phyloP scores from a whole-genome alignment of 2,797 vertebrate genomes.

The Dermochelys coriacea region DNA sequence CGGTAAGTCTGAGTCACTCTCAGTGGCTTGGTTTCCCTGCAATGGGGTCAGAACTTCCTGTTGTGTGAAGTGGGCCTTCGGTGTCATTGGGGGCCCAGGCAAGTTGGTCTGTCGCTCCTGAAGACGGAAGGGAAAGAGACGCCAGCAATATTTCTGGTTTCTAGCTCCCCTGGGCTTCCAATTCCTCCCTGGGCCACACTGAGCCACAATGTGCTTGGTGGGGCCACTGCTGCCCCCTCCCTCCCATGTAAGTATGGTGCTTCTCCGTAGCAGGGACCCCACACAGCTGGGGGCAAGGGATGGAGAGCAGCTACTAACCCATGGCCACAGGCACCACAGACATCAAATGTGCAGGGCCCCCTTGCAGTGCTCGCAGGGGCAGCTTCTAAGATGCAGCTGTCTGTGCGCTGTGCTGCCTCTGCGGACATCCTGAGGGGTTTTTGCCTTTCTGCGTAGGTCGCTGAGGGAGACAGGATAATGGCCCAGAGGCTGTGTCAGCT shows the following conservation, averaged over 20 bases:
- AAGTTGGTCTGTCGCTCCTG: not conserved
- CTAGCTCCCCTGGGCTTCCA: not conserved
- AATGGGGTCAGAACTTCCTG: not conserved
- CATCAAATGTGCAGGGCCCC: not conserved
- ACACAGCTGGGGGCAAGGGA: too few species aligned
- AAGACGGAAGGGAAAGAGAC: not conserved
- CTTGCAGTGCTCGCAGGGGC: not conserved
- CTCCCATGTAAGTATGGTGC: not conserved
- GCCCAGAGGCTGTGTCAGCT: not conserved
- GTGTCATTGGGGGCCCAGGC: not conserved
- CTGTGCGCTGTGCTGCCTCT: not conserved
- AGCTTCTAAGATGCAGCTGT: not conserved
- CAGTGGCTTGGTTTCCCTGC: not conserved
- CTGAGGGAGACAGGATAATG: not conserved
- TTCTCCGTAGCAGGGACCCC: not conserved
- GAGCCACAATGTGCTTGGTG: not conserved
- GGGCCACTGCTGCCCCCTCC: not conserved
- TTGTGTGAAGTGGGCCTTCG: too few species aligned
- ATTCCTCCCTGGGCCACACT: rapidly evolving
- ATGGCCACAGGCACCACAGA: not conserved
- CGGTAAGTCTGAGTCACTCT: not conserved
- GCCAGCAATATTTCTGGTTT: not conserved
- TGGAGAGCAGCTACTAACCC: not conserved
- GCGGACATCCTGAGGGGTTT: not conserved
- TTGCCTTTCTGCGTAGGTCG: not conserved